Conservation (phyloP, 2,888 invertebrate genomes). For the Allolobophora icterica region DNA sequence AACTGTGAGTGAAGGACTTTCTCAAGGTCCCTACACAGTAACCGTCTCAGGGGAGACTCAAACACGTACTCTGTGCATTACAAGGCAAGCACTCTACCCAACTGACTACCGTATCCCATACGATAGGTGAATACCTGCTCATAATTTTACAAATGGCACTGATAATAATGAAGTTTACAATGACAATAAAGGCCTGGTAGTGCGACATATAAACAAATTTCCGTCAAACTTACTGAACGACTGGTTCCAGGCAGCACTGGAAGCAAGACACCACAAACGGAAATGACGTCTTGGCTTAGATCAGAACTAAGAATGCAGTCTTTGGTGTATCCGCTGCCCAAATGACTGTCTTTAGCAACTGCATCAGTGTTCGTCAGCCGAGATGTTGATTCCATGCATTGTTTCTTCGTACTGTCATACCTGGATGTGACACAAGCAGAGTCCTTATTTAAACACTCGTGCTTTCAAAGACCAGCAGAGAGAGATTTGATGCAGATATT, state of each 20-base stretch:
- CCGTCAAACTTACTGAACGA: not conserved
- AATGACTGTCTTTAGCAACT: not conserved
- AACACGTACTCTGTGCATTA: no score
- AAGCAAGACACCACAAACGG: constrained; percentile 45
- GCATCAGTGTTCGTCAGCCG: not conserved
- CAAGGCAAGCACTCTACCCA: no score
- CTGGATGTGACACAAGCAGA: not conserved
- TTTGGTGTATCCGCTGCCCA: constrained; percentile 41
- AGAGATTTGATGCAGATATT: no score
- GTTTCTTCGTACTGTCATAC: not conserved
- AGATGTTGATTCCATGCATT: not conserved
- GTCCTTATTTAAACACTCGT: not conserved
- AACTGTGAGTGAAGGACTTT: no score
- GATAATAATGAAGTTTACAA: no score
- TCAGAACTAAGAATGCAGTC: constrained; percentile 49
- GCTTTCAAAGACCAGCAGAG: no score
- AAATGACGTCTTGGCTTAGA: constrained; percentile 45
- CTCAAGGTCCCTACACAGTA: no score
- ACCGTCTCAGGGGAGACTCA: no score
- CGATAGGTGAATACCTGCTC: no score
- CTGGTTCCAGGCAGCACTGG: constrained; percentile 24
- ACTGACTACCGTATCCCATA: no score
- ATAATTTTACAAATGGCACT: no score
- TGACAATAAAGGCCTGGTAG: no score
- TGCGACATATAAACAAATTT: not conserved